Conservation (phyloP, 2,888 invertebrate species). For the Tholera decimalis region DNA sequence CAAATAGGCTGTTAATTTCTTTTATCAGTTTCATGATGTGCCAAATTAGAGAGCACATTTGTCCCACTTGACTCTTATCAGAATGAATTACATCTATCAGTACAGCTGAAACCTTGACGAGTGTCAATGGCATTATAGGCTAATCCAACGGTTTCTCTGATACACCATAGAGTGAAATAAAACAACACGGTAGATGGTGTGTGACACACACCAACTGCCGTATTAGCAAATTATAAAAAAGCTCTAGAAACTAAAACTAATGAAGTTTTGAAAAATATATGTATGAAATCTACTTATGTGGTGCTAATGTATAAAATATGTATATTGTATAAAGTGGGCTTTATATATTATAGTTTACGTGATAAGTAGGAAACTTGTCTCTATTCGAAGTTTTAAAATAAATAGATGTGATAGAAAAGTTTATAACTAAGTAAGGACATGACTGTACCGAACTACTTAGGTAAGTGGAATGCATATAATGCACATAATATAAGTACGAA, state of each 20-base stretch:
- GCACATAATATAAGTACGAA: slow-evolving; percentile 29
- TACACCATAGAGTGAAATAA: slow-evolving; percentile 67
- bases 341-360: slow-evolving; percentile 27
- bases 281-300: slow-evolving; percentile 41
- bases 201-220: slow-evolving; percentile 58
- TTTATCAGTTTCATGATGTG: slow-evolving; percentile 12
- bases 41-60: slow-evolving; percentile 26
- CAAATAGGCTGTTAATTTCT: not conserved
- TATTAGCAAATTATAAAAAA: slow-evolving; percentile 69
- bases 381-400: slow-evolving; percentile 18
- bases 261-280: slow-evolving; percentile 37
- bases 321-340: slow-evolving; percentile 31
- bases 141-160: slow-evolving; percentile 47
- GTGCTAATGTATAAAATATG: slow-evolving; percentile 54
- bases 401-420: slow-evolving; percentile 32
- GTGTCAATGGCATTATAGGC: slow-evolving; percentile 27
- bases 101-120: slow-evolving; percentile 50
- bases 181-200: slow-evolving; percentile 62
- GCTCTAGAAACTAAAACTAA: slow-evolving; percentile 69
- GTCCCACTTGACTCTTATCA: slow-evolving; percentile 47
- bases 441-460: slow-evolving; percentile 23
- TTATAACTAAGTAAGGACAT: slow-evolving; percentile 25
- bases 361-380: slow-evolving; percentile 16
- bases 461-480: slow-evolving; percentile 35
- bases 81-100: slow-evolving; percentile 47